Conservation (phyloP, 2,888 invertebrate species). For the Noctua janthina region DNA sequence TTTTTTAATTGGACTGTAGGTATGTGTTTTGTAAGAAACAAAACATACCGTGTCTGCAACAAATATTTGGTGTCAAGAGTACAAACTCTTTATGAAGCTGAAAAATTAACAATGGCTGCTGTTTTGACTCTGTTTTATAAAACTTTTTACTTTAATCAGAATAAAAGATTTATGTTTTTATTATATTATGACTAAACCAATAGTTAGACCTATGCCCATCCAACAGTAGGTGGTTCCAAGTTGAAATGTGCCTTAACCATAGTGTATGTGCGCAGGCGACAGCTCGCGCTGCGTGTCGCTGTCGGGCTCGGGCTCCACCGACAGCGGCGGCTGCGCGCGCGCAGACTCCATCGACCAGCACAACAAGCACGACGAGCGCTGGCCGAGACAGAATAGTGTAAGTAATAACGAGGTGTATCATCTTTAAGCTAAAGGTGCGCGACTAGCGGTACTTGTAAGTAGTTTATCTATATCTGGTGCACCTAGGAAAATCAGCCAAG, state of each 20-base stretch:
- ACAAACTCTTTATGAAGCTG: neutral
- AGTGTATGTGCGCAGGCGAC: conserved; percentile 38
- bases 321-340: conserved; percentile 92
- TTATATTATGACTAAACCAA: neutral
- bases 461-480: neutral
- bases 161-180: neutral
- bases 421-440: neutral
- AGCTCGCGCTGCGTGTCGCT: conserved; percentile 84
- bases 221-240: neutral
- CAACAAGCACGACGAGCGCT: conserved; percentile 86
- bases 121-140: neutral
- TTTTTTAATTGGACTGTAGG: too few species aligned
- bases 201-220: neutral
- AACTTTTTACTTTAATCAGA: neutral
- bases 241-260: neutral
- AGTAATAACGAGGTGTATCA: too few species aligned
- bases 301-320: conserved; percentile 94
- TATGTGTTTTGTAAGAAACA: too few species aligned
- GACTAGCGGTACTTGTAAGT: too few species aligned
- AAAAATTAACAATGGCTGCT: neutral
- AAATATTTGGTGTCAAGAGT: neutral
- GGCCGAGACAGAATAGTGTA: conserved; percentile 96
- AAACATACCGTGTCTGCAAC: too few species aligned
- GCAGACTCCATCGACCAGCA: conserved; percentile 82
- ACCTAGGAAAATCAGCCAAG: neutral